Evolutionary conservation across 2,797 vertebrate genomes (phyloP).

Genomic region (Gila robusta): DNA sequence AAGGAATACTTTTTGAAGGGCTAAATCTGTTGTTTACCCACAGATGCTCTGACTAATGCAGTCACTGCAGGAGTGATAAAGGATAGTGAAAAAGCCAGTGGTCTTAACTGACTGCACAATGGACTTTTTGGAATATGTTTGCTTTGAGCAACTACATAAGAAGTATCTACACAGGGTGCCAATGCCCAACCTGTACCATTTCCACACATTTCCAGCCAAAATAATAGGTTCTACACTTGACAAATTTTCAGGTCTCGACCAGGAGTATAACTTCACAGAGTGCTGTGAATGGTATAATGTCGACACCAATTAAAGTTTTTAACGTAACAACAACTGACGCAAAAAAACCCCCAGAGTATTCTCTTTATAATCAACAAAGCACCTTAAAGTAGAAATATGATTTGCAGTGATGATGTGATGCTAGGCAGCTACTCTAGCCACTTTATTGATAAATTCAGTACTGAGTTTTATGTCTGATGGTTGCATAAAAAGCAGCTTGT

Average conservation of each 20-base stretch:
- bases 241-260: neutral
- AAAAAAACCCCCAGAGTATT: neutral
- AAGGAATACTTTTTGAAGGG: neutral
- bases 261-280: neutral
- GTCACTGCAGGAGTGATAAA: conserved; percentile 8
- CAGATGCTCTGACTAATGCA: conserved; percentile 1
- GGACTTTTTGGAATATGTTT: neutral
- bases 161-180: neutral
- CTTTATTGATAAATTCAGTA: neutral
- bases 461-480: neutral
- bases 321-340: neutral
- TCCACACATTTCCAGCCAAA: neutral
- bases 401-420: neutral
- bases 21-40: conserved; percentile 10
- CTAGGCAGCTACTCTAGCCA: neutral
- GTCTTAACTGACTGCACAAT: neutral
- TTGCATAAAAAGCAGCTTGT: neutral
- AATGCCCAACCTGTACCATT: neutral
- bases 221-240: neutral
- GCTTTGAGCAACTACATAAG: neutral
- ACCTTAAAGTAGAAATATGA: neutral
- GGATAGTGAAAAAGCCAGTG: neutral
- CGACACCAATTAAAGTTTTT: neutral
- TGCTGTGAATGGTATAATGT: neutral
- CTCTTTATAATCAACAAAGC: neutral